These are phyloP conservation scores for Dryomyza anilis DNA, from an alignment of 2,888 invertebrate genomes.

Conservation along the genomic window DNA sequence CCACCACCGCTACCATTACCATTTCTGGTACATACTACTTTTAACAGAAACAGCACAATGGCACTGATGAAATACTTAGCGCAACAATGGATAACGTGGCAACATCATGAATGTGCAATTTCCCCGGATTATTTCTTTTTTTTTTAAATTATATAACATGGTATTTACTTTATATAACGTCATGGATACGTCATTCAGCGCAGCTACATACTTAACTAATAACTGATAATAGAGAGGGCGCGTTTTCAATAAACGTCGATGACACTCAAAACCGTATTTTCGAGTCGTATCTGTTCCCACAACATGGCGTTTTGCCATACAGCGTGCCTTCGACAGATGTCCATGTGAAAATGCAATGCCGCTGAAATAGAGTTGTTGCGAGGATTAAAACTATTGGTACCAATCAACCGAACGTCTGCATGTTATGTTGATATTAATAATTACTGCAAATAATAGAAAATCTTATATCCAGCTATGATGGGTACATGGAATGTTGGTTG, in stretches of 20 bases:
- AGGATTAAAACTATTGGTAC: conserved; percentile 5
- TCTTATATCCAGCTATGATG: neutral
- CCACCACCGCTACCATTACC: conserved; percentile 33
- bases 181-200: neutral
- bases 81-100: conserved; percentile 21
- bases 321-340: neutral
- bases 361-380: neutral
- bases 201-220: neutral
- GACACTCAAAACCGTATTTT: conserved; percentile 40
- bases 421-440: conserved; percentile 11
- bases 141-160: neutral
- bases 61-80: conserved; percentile 33
- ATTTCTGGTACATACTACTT: too few species aligned
- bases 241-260: neutral
- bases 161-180: conserved; percentile 1
- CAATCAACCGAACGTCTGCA: neutral
- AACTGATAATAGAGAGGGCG: neutral
- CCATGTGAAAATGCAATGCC: conserved; percentile 2
- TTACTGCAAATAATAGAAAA: conserved; percentile 2
- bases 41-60: conserved; percentile 18
- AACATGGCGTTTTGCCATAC: neutral
- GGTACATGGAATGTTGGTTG: conserved; percentile 1
- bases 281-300: neutral
- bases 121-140: conserved; percentile 2
- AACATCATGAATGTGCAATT: conserved; percentile 16